Conservation (phyloP, 2,113 vertebrate species). For the Saguinus imperator region DNA sequence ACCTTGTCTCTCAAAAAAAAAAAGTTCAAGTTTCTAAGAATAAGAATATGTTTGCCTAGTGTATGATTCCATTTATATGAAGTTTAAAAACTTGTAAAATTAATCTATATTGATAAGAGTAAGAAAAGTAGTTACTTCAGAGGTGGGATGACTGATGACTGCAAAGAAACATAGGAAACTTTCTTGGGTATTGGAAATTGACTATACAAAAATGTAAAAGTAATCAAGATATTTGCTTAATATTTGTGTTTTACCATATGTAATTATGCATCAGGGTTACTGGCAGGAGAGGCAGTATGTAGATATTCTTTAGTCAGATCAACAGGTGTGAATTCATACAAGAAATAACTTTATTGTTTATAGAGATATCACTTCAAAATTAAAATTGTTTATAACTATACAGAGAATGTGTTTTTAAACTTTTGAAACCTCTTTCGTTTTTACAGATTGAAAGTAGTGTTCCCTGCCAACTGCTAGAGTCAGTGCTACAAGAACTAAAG, state of each 20-base stretch:
- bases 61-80: background rate
- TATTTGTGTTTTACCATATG: background rate
- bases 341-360: background rate
- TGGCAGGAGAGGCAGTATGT: background rate
- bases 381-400: background rate
- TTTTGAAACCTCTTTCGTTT: slow-evolving; percentile 6
- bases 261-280: background rate
- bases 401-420: background rate
- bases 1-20: too few species aligned
- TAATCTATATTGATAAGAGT: background rate
- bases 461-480: slow-evolving; percentile 87
- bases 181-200: background rate
- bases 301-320: background rate
- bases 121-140: background rate
- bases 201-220: background rate
- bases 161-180: background rate
- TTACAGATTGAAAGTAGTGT: slow-evolving; percentile 95
- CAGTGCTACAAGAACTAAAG: slow-evolving; percentile 90
- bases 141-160: background rate
- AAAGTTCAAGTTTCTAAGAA: slow-evolving; percentile 36
- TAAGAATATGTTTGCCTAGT: slow-evolving; percentile 21
- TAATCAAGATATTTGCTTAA: background rate
- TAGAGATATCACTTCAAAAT: background rate
- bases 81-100: background rate
- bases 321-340: background rate